These are phyloP conservation scores for Ochotona princeps DNA, from an alignment of 2,113 vertebrate genomes.

Conservation along the genomic window DNA sequence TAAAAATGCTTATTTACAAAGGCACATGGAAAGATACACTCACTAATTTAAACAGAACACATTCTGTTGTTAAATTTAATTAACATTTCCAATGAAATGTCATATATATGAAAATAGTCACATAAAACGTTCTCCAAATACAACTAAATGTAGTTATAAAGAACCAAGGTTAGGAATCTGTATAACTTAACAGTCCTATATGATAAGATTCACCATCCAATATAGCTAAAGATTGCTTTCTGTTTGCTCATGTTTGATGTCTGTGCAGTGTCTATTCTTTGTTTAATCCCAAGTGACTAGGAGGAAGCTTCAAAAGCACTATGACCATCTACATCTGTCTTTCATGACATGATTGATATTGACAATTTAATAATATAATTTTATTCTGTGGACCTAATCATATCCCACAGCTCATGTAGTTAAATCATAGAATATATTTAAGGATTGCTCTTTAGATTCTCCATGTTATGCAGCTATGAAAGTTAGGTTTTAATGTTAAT, in stretches of 20 bases:
- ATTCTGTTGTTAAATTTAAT: neutral
- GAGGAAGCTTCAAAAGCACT: slow-evolving; percentile 30
- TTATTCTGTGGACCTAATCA: slow-evolving; percentile 63
- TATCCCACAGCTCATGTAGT: slow-evolving; percentile 35
- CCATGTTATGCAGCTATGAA: slow-evolving; percentile 37
- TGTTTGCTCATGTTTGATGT: neutral
- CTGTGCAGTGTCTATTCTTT: slow-evolving; percentile 6
- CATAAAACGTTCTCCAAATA: neutral
- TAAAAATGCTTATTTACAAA: neutral
- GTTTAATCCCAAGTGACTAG: neutral
- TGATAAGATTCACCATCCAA: neutral
- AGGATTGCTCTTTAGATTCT: slow-evolving; percentile 1
- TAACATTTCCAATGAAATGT: neutral
- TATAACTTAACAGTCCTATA: neutral
- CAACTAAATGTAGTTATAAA: neutral
- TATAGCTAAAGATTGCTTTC: neutral
- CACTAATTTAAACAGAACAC: neutral
- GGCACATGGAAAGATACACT: neutral
- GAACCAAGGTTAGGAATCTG: neutral
- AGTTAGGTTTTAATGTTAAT: slow-evolving; percentile 70
- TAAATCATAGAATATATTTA: neutral
- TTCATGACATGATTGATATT: slow-evolving; percentile 58
- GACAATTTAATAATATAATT: slow-evolving; percentile 61
- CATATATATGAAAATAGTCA: neutral
- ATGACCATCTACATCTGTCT: slow-evolving; percentile 54